Evolutionary conservation across 2,113 vertebrate species (phyloP).

Genomic region (Corythaixoides concolor): DNA sequence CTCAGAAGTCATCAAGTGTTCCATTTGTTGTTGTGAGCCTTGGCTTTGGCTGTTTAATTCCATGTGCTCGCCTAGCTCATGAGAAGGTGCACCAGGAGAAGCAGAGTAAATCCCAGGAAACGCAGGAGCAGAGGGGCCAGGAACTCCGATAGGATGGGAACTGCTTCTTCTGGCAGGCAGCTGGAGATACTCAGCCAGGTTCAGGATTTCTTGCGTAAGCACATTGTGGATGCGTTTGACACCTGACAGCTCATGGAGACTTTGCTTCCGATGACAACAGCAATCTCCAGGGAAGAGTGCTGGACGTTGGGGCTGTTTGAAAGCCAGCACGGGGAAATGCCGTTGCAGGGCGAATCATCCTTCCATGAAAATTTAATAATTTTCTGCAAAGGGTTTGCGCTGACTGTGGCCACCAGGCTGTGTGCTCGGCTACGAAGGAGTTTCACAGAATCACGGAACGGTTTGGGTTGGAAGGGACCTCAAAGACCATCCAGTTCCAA

Average conservation of each 20-base stretch:
- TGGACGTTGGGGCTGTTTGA: neutral
- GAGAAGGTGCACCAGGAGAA: neutral
- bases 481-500: too few relatives aligned
- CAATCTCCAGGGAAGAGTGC: neutral
- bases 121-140: neutral
- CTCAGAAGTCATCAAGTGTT: neutral
- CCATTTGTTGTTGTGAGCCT: neutral
- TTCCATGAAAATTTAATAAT: neutral
- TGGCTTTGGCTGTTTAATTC: neutral
- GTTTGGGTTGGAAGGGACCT: too few relatives aligned
- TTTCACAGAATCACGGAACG: too few relatives aligned
- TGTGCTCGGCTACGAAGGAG: fast-evolving
- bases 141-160: fast-evolving
- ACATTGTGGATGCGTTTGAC: neutral
- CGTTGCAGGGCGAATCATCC: fast-evolving
- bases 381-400: neutral
- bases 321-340: neutral
- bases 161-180: neutral
- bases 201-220: neutral
- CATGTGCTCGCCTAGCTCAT: fast-evolving
- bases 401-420: too few relatives aligned
- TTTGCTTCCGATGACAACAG: neutral
- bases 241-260: neutral
- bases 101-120: neutral
- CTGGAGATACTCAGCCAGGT: neutral